Evolutionary conservation across 2,113 vertebrate genomes (phyloP).

Genomic region (Trinectes maculatus): DNA sequence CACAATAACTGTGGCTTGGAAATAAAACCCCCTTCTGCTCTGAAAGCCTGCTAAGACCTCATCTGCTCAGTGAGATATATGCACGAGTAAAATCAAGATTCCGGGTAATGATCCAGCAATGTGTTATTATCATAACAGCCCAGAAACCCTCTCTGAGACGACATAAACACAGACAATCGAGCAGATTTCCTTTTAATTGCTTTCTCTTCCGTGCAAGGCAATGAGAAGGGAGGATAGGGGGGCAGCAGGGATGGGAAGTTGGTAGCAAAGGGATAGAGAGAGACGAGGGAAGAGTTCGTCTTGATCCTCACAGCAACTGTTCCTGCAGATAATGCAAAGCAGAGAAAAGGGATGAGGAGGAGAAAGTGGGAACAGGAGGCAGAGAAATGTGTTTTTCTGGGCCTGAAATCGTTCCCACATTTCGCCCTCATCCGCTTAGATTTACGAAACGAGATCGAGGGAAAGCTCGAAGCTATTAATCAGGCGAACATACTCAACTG

Average conservation of each 20-base stretch:
- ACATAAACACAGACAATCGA: constrained; percentile 53
- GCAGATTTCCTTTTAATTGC: constrained; percentile 66
- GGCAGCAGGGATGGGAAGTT: background rate
- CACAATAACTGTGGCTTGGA: background rate
- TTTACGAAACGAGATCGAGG: background rate
- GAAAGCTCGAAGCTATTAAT: constrained; percentile 42
- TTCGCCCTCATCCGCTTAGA: background rate
- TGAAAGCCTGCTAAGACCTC: constrained; percentile 29
- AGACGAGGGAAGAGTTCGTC: background rate
- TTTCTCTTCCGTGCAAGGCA: constrained; percentile 32
- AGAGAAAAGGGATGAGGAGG: constrained; percentile 42
- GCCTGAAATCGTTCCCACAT: constrained; percentile 23
- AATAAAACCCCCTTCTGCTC: constrained; percentile 27
- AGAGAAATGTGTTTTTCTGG: constrained; percentile 33
- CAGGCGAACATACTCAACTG: constrained; percentile 38
- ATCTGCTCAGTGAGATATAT: constrained; percentile 35
- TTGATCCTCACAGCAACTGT: constrained; percentile 52
- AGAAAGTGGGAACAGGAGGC: constrained; percentile 28
- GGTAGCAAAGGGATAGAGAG: background rate
- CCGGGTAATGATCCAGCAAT: constrained; percentile 62
- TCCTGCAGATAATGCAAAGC: constrained; percentile 62
- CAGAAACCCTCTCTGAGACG: constrained; percentile 42
- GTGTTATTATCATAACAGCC: constrained; percentile 52
- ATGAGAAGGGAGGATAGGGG: background rate
- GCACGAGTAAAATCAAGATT: constrained; percentile 18